phyloP scores from a whole-genome alignment of 2,113 vertebrate species.

The Podarcis raffonei region DNA sequence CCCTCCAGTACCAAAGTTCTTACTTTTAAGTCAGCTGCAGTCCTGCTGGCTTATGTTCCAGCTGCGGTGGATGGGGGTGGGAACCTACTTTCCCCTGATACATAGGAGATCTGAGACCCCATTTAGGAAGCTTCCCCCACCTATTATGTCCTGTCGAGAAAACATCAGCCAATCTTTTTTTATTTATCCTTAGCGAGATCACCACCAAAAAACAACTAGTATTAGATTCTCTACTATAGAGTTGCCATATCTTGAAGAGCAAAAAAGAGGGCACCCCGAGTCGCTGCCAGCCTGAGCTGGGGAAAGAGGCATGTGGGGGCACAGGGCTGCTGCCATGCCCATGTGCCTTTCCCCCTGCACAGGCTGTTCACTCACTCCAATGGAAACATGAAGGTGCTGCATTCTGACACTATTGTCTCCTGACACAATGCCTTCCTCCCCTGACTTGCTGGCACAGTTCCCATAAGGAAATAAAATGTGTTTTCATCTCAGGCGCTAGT shows the following conservation, averaged over 20 bases:
- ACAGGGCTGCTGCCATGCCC: too few relatives aligned
- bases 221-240: neutral
- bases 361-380: neutral
- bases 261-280: too few relatives aligned
- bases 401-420: neutral
- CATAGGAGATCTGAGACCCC: neutral
- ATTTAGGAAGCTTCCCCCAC: neutral
- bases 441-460: neutral
- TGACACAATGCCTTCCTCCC: neutral
- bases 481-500: neutral
- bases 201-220: neutral
- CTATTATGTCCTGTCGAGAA: neutral
- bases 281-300: too few relatives aligned
- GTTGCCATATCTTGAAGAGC: too few relatives aligned
- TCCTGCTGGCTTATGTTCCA: neutral
- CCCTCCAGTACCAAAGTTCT: neutral
- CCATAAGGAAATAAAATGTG: neutral
- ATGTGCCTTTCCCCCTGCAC: too few relatives aligned
- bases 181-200: neutral
- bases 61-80: neutral
- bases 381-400: neutral
- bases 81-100: neutral
- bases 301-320: too few relatives aligned
- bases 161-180: neutral
- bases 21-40: neutral